Evolutionary conservation across 2,888 invertebrate genomes (phyloP).

Genomic region (Euzophera pinguis): DNA sequence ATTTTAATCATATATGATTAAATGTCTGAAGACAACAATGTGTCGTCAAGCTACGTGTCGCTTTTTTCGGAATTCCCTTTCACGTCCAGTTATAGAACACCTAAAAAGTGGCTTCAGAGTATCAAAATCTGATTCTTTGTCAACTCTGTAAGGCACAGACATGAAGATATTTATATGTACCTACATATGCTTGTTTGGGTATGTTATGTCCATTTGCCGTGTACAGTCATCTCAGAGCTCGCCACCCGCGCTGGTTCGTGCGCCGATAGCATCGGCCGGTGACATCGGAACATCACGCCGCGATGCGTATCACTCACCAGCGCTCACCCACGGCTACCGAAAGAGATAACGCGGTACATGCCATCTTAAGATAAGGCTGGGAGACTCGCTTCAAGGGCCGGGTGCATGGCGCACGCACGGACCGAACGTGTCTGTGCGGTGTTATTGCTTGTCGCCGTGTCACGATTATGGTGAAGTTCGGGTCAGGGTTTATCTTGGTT

Average conservation of each 20-base stretch:
- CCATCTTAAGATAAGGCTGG: slow-evolving; percentile 32
- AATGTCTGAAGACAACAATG: too few relatives aligned
- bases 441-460: slow-evolving; percentile 32
- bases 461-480: slow-evolving; percentile 5
- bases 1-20: too few relatives aligned
- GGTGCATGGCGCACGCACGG: slow-evolving; percentile 56
- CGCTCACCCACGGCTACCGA: slow-evolving; percentile 45
- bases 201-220: neutral
- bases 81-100: too few relatives aligned
- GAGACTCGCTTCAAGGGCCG: slow-evolving; percentile 27
- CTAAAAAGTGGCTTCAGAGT: too few relatives aligned
- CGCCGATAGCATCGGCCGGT: slow-evolving; percentile 55
- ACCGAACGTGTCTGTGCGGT: slow-evolving; percentile 57
- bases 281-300: slow-evolving; percentile 57
- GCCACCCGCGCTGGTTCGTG: slow-evolving; percentile 47
- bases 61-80: neutral
- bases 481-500: slow-evolving; percentile 2
- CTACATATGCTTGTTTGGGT: too few relatives aligned
- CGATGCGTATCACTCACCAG: slow-evolving; percentile 52
- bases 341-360: slow-evolving; percentile 33
- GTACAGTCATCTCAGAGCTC: slow-evolving; percentile 10
- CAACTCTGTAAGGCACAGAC: too few relatives aligned
- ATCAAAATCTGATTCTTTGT: too few relatives aligned
- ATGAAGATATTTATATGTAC: too few relatives aligned
- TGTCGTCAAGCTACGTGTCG: neutral